Conservation (phyloP, 2,113 vertebrate species). For the Lutjanus erythropterus region DNA sequence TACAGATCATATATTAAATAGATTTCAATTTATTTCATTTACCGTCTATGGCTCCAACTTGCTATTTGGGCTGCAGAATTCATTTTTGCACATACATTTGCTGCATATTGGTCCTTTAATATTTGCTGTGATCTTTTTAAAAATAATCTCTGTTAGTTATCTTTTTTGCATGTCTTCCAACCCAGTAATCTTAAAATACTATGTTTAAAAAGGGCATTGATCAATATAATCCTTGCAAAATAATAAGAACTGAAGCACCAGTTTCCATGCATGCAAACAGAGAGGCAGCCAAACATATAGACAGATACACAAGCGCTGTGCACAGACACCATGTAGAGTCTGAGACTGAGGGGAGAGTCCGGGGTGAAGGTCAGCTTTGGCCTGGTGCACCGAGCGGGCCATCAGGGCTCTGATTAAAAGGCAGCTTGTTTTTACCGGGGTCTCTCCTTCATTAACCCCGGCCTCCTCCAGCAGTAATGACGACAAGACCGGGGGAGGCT, state of each 20-base stretch:
- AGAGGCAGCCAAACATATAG: neutral
- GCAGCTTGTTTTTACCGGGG: conserved; percentile 83
- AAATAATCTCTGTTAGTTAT: neutral
- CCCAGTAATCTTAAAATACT: neutral
- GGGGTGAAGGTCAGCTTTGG: conserved; percentile 59
- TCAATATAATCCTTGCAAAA: neutral
- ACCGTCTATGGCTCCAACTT: too few relatives aligned
- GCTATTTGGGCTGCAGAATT: too few relatives aligned
- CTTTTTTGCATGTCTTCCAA: neutral
- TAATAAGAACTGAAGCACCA: neutral
- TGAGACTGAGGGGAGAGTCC: conserved; percentile 7
- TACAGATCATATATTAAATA: too few relatives aligned
- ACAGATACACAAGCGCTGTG: neutral
- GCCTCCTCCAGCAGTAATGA: conserved; percentile 85
- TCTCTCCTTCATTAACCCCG: conserved; percentile 86
- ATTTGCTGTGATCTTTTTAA: neutral
- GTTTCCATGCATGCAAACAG: neutral
- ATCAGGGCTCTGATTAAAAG: conserved; percentile 72
- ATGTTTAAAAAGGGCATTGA: neutral
- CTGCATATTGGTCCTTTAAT: neutral
- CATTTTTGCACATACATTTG: too few relatives aligned
- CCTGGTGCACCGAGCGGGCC: conserved; percentile 42
- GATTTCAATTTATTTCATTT: too few relatives aligned
- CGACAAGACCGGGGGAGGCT: conserved; percentile 83
- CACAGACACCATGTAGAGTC: conserved; percentile 6